Conservation (phyloP, 2,888 invertebrate genomes). For the Spicauda simplicius region DNA sequence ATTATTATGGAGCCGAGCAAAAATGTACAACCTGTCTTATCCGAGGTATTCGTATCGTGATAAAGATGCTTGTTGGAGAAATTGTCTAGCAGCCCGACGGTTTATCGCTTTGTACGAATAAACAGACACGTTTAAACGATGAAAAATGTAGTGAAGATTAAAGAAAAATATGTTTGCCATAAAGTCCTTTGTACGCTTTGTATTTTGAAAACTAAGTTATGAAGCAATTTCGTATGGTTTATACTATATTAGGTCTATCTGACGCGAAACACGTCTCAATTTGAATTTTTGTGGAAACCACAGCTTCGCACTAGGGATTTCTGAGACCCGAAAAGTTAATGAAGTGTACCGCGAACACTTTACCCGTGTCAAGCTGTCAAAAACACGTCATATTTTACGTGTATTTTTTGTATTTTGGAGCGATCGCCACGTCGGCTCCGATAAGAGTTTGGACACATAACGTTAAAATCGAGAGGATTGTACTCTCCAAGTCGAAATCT, state of each 20-base stretch:
- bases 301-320: conserved; percentile 52
- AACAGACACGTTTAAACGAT: conserved; percentile 28
- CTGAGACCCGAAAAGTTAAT: conserved; percentile 68
- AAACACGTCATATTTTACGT: conserved; percentile 75
- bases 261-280: conserved; percentile 40
- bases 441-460: conserved; percentile 59
- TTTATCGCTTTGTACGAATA: conserved; percentile 34
- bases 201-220: conserved; percentile 23
- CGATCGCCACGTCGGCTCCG: conserved; percentile 64
- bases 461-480: conserved; percentile 25
- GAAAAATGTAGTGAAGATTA: conserved; percentile 34
- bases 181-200: conserved; percentile 48
- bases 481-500: conserved; percentile 38
- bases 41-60: conserved; percentile 9
- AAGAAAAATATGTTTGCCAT: conserved; percentile 40
- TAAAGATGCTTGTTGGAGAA: conserved; percentile 29
- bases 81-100: conserved; percentile 23
- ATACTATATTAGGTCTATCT: conserved; percentile 47
- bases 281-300: conserved; percentile 41
- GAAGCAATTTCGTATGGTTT: conserved; percentile 33
- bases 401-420: conserved; percentile 60
- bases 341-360: conserved; percentile 73
- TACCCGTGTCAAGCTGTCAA: conserved; percentile 80
- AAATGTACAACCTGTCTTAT: conserved; percentile 18
- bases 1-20: conserved; percentile 7